Evolutionary conservation across 2,888 invertebrate species (phyloP), one percentile per base, ranked within the genome.

Genomic region (Quadriops clusia): DNA sequence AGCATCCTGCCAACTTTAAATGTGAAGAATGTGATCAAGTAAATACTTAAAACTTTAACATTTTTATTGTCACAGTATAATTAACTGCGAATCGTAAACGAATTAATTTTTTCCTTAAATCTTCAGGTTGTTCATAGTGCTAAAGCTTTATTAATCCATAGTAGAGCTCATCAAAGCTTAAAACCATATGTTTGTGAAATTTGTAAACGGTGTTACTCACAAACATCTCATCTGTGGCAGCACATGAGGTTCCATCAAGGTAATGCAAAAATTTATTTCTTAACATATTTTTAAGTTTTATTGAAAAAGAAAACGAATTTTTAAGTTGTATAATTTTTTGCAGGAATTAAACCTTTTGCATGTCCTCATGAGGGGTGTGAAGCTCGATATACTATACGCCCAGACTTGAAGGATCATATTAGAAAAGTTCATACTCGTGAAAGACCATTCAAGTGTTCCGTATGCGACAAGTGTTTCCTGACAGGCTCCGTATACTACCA

Each of bases 231-330:
- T 47, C 58, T 74, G 43, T 73, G 73, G 72, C 74, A 74, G 32
- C 74, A 74, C 45, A 67, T 73, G 52, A 59, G 74, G 39, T 74
- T 74, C 42, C 74, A 74, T 50, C 70, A 72, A 63, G 73, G 72
- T 60, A 53, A 17, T 25, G 6, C 8, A 21, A 23, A 23, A 24
- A 24, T 9, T 5, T 3, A 24, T 5, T 6, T 14, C 12, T 2
- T 14, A 3, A 5, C 9, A 24, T 13, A 8, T 6, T 12, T 9
- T 13, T 5, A 5, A 13, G 3, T 11, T 24, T 24, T 9, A 13
- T 24, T 2, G 7, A 2, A 11, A 24, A 24, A n/a, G n/a, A n/a
- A n/a, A n/a, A n/a, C n/a, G n/a, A n/a, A n/a, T 14, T 24, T 27
- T 5, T 7, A n/a, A 17, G 16, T 28, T 5, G 10, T 12, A 29